Conservation (phyloP, 2,888 invertebrate species). For the Diaphora mendica region DNA sequence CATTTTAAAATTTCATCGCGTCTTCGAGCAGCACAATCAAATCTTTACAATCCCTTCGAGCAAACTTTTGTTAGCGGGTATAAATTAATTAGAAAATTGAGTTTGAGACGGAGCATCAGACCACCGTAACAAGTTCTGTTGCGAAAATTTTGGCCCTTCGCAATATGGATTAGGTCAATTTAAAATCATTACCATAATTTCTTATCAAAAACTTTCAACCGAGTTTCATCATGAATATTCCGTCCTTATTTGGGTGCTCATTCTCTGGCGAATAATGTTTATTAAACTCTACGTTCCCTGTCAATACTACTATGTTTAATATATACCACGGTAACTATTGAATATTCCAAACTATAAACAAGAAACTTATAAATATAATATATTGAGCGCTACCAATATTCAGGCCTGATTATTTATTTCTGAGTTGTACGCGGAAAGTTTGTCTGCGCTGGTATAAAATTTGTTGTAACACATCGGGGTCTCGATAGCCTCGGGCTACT, state of each 20-base stretch:
- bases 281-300: slow-evolving; percentile 52
- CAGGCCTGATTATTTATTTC: slow-evolving; percentile 72
- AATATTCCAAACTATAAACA: slow-evolving; percentile 50
- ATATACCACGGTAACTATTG: slow-evolving; percentile 33
- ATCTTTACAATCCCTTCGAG: slow-evolving; percentile 57
- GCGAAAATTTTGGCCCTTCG: slow-evolving; percentile 61
- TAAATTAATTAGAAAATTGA: slow-evolving; percentile 74
- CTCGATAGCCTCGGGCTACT: slow-evolving; percentile 64
- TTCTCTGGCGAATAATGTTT: slow-evolving; percentile 59
- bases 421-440: slow-evolving; percentile 68
- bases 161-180: slow-evolving; percentile 80
- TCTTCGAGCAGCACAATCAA: slow-evolving; percentile 54
- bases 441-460: slow-evolving; percentile 67
- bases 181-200: slow-evolving; percentile 81
- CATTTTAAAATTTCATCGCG: slow-evolving; percentile 33
- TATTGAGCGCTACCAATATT: slow-evolving; percentile 67
- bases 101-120: slow-evolving; percentile 65
- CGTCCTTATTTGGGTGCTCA: slow-evolving; percentile 63
- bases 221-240: slow-evolving; percentile 76
- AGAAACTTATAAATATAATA: slow-evolving; percentile 64
- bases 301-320: slow-evolving; percentile 39
- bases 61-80: slow-evolving; percentile 63
- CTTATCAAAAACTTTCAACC: slow-evolving; percentile 74
- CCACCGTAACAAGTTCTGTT: slow-evolving; percentile 67
- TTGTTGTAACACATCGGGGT: slow-evolving; percentile 67